Conservation (phyloP, 2,888 invertebrate species). For the Imbricaverruca yamaguchii region DNA sequence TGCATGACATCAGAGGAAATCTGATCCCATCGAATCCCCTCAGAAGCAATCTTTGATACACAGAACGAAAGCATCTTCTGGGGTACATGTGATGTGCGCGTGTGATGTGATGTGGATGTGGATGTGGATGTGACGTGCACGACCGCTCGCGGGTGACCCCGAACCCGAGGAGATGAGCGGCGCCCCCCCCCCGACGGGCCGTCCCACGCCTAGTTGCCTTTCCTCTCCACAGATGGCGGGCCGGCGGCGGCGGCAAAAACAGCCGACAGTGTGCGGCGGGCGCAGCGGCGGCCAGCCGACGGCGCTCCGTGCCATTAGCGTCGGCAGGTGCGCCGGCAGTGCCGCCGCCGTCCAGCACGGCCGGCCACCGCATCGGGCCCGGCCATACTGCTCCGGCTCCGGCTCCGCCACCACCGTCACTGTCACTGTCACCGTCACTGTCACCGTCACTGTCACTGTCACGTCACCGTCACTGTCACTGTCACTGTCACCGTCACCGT, state of each 20-base stretch:
- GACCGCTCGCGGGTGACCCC: constrained; percentile 68
- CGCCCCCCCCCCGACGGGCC: constrained; percentile 68
- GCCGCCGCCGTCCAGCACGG: constrained; percentile 50
- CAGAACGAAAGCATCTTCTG: too few relatives aligned
- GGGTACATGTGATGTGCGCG: too few relatives aligned
- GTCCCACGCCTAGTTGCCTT: too few relatives aligned
- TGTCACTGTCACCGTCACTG: constrained; percentile 71
- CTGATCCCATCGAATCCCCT: too few relatives aligned
- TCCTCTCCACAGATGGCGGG: constrained; percentile 83
- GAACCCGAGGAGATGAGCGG: constrained; percentile 76
- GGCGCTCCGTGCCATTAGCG: neutral
- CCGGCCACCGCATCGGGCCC: constrained; percentile 72
- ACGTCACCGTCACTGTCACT: too few relatives aligned
- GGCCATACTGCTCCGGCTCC: constrained; percentile 96
- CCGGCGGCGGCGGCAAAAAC: constrained; percentile 52
- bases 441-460: too few relatives aligned
- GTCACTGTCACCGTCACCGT: too few relatives aligned
- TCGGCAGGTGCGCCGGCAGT: constrained; percentile 52
- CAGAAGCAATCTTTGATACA: too few relatives aligned
- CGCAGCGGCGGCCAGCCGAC: neutral
- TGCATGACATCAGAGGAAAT: too few relatives aligned
- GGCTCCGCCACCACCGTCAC: constrained; percentile 94
- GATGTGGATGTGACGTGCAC: too few relatives aligned
- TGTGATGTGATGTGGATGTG: too few relatives aligned
- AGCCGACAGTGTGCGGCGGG: neutral